A percentile compares a stretch with the other conserved stretches of the same genome.
These are phyloP conservation scores for Brachionus sp. DNA, from an alignment of 1,140 invertebrate genomes.

Conservation along the genomic window DNA sequence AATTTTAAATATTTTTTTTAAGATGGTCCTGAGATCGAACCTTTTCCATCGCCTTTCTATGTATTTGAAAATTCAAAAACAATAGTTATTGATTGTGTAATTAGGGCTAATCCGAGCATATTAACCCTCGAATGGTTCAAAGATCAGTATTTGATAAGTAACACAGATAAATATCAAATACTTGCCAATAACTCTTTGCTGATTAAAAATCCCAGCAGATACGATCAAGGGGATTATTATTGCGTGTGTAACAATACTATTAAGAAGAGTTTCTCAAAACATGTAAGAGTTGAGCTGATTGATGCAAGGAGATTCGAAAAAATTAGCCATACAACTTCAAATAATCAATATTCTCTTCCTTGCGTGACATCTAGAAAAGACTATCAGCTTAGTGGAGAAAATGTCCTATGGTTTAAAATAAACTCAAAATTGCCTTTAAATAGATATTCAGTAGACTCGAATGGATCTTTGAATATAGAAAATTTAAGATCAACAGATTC, in stretches of 20 bases:
- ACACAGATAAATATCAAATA: constrained; percentile 35
- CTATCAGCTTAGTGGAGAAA: neutral
- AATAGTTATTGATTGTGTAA: constrained; percentile 19
- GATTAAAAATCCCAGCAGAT: neutral
- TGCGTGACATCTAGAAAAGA: neutral
- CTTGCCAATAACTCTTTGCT: constrained; percentile 36
- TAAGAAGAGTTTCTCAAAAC: neutral
- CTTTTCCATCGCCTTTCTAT: constrained; percentile 27
- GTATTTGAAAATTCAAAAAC: constrained; percentile 5
- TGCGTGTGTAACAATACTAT: constrained; percentile 37
- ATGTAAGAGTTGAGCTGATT: neutral
- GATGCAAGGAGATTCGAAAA: constrained; percentile 6
- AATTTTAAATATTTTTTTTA: constrained; percentile 3
- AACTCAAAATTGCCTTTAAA: constrained; percentile 21
- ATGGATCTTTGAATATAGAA: neutral
- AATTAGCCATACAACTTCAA: neutral
- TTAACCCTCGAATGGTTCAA: constrained; percentile 37
- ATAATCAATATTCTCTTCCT: constrained; percentile 10
- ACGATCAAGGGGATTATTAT: constrained; percentile 15
- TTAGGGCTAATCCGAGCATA: constrained; percentile 11
- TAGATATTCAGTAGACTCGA: neutral
- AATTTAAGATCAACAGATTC: neutral
- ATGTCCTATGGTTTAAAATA: constrained; percentile 28
- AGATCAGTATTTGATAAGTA: constrained; percentile 33
- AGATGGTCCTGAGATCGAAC: constrained; percentile 42